These are phyloP conservation scores for Cyclargus thomasi DNA, from an alignment of 1,140 invertebrate genomes.

Conservation along the genomic window DNA sequence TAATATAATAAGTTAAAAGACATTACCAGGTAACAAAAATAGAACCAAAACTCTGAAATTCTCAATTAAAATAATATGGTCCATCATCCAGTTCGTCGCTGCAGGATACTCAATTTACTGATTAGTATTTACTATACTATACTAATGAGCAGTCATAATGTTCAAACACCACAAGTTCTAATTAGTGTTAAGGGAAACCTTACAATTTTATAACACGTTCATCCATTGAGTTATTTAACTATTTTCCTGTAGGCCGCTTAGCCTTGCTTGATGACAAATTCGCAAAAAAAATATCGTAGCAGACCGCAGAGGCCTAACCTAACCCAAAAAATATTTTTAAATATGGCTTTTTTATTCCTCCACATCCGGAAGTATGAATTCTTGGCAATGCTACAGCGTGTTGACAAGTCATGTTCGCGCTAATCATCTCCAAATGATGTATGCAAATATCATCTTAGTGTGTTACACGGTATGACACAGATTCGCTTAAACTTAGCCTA, in stretches of 20 bases:
- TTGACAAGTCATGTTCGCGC: conserved; percentile 24
- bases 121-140: too few species aligned
- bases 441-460: conserved; percentile 1
- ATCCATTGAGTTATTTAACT: neutral
- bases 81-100: too few species aligned
- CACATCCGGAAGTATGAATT: conserved; percentile 24
- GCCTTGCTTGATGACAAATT: neutral
- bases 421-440: conserved; percentile 5
- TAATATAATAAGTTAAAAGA: too few species aligned
- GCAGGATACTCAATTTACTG: too few species aligned
- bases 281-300: neutral
- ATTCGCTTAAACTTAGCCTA: neutral
- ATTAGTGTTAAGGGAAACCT: neutral
- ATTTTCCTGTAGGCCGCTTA: neutral
- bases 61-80: too few species aligned
- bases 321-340: conserved; percentile 13
- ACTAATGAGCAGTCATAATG: neutral
- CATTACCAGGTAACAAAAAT: too few species aligned
- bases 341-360: conserved; percentile 19
- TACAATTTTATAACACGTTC: neutral
- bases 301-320: neutral
- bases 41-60: too few species aligned
- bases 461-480: neutral
- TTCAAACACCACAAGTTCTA: neutral
- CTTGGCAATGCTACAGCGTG: conserved; percentile 24